Evolutionary conservation across 2,113 vertebrate species (phyloP).

Genomic region (Tetrao urogallus): DNA sequence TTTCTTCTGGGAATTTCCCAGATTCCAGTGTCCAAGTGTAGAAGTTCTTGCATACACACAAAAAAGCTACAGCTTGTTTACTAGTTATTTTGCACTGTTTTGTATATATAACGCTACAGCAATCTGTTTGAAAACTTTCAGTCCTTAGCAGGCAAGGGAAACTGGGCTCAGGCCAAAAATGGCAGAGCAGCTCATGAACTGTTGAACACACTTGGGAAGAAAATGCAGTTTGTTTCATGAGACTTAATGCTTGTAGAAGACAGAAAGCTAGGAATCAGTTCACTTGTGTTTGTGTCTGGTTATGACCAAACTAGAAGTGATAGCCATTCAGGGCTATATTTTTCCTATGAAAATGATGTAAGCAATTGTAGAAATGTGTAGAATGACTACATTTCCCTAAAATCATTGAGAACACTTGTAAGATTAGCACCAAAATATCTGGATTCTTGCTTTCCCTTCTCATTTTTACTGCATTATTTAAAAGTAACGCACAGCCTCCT

Average conservation of each 20-base stretch:
- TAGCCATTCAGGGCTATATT: neutral
- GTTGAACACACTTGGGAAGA: neutral
- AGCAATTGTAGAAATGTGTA: neutral
- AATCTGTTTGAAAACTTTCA: neutral
- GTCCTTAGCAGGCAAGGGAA: neutral
- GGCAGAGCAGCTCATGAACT: neutral
- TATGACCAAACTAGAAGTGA: neutral
- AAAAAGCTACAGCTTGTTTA: neutral
- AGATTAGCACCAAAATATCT: neutral
- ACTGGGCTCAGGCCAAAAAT: neutral
- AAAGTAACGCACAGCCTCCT: neutral
- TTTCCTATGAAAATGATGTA: neutral
- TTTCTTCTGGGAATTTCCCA: neutral
- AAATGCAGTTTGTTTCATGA: neutral
- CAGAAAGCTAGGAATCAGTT: neutral
- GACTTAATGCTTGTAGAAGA: neutral
- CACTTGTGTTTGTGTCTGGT: neutral
- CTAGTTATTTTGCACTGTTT: neutral
- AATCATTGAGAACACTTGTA: neutral
- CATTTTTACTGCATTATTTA: neutral
- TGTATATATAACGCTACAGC: neutral
- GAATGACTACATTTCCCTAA: neutral
- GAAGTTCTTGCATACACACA: neutral
- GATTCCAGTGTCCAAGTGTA: neutral
- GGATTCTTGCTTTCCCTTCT: neutral